Evolutionary conservation across 2,888 invertebrate species (phyloP), one percentile per base, ranked within the genome.

Genomic region (Fragum fragum): DNA sequence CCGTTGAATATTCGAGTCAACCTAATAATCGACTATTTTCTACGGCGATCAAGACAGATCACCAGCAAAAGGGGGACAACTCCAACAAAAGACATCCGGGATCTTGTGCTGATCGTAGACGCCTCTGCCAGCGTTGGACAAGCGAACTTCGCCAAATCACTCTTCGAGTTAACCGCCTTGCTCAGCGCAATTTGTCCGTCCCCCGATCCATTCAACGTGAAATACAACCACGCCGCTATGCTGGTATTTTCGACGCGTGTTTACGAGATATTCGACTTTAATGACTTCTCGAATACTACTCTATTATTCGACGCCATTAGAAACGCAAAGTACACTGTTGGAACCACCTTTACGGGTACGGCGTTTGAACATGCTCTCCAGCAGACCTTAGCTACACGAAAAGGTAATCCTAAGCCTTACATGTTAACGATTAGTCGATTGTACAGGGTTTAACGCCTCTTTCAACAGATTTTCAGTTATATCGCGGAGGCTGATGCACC

Each of bases 211-310:
- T 61, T 61, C 32, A n/a, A 32, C 26, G 11, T 28, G 11, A 14
- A 32, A 26, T 29, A 61, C 6, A 61, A 61, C 32, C 28, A 26
- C n/a, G 61, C 61, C 6, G 61, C 61, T 1, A 18, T 61, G 23
- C 6, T 61, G n/a, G 61, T 23, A 26, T 61, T 61, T 61, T 61
- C 61, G 3, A 29, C 29, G 3, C 3, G 3, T 28, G 32, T 32
- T 16, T 32, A 61, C 32, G 61, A 29, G n/a, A 29, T 61, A 18
- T 61, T 61, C 26, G 61, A 61, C 32, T 61, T 61, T n/a, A 26
- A 61, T 18, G 32, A 11, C n/a, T 23, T 29, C 18, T 18, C 61
- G 32, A 61, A 28, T 28, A 28, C 29, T 2, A 32, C 61, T 6
- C 18, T 32, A 61, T 18, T 61, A 26, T 32, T 61, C 29, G n/a